Evolutionary conservation across 2,797 vertebrate species (phyloP), one percentile per base, ranked within the genome.

Genomic region (Enoplosus armatus): DNA sequence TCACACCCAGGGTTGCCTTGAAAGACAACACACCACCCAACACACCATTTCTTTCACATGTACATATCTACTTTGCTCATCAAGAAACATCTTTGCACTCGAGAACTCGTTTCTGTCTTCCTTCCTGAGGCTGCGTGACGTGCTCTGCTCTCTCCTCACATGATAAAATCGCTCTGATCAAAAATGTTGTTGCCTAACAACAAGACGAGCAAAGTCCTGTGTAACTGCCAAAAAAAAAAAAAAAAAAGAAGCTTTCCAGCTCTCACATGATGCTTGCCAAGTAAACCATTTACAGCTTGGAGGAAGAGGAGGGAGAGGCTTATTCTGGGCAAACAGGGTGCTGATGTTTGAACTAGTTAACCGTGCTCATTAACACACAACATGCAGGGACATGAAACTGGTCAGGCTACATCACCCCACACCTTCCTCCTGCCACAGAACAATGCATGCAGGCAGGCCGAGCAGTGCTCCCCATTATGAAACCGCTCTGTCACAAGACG

Each of bases 401-500:
- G 67, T 81, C 81, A 16, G 47, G 55, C 80, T n/a, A 47, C 58
- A 60, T 86, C 69, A 69, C 18, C 79, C 65, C 47, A 22, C 78
- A 72, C 65, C 59, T 77, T 82, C 72, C 78, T 76, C 71, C 75
- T 76, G 55, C 80, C 71, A 24, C 75, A 56, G 58, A 89, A 88
- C 88, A 88, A 92, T 85, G 55, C 70, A 60, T 5, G 61, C 24
- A 39, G 74, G 71, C 75, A 41, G 70, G 79, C 60, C 22, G 85
- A 77, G 87, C 58, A 54, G 64, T 3, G 82, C 77, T 75, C 58
- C 58, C 70, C 83, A 86, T 93, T 93, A 92, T 89, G 89, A 94
- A 93, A 93, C 73, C 47, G 35, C 89, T 87, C 80, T 84, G 91
- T 93, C 93, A 93, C 91, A 93, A 90, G 91, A 92, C 78, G 2